Conservation (phyloP, 2,888 invertebrate genomes). For the Heliconius charithonia region DNA sequence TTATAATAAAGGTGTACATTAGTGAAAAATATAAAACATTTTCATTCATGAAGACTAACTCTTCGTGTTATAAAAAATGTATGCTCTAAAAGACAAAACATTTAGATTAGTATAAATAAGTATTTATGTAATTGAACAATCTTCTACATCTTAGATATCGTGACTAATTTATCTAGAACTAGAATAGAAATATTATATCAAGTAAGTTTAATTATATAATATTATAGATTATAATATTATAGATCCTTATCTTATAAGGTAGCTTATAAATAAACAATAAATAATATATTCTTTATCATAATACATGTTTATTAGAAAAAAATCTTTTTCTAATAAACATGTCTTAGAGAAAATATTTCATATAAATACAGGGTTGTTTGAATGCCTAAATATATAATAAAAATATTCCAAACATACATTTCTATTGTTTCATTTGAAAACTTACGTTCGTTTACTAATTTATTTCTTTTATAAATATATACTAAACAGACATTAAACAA, state of each 20-base stretch:
- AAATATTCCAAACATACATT: background rate
- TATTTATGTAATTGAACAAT: slow-evolving; percentile 29
- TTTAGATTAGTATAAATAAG: slow-evolving; percentile 30
- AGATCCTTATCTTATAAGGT: background rate
- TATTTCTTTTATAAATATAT: too few species aligned
- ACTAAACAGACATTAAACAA: too few species aligned
- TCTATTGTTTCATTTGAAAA: slow-evolving; percentile 41
- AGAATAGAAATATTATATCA: slow-evolving; percentile 14
- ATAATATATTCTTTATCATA: slow-evolving; percentile 2
- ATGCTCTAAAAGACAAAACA: slow-evolving; percentile 37
- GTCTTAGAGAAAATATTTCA: slow-evolving; percentile 17
- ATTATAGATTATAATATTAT: background rate
- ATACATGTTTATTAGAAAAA: slow-evolving; percentile 14
- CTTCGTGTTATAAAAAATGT: slow-evolving; percentile 41
- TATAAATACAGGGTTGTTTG: slow-evolving; percentile 18
- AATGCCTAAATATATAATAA: slow-evolving; percentile 24
- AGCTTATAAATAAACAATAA: background rate
- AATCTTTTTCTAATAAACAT: slow-evolving; percentile 15
- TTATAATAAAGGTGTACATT: slow-evolving; percentile 61
- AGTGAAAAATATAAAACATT: slow-evolving; percentile 62
- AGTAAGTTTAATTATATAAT: background rate
- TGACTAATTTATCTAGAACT: slow-evolving; percentile 12
- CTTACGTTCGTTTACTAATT: background rate
- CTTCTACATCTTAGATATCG: slow-evolving; percentile 24
- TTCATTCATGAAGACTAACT: slow-evolving; percentile 38